Evolutionary conservation across 2,797 vertebrate genomes (phyloP), one percentile per base, ranked within the genome.

Genomic region (Semaprochilodus insignis): DNA sequence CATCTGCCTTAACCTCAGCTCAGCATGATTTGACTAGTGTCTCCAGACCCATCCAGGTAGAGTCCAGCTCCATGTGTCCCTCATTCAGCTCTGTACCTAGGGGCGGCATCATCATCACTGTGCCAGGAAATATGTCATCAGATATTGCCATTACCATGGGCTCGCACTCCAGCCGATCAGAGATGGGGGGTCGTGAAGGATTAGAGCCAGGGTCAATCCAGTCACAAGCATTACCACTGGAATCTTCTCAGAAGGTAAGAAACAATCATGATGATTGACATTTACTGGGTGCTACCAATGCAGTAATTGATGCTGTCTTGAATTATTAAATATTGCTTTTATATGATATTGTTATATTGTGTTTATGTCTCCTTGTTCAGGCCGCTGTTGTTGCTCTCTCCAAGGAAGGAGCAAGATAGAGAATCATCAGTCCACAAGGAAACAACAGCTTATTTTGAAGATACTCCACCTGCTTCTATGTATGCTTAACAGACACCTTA

Each of bases 21-120:
- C 92, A 93, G 1, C 81, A 90, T 77, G 89, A 89, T 81, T 85
- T 86, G 59, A 87, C 88, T 14, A 91, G 90, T 83, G 91, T 82
- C 87, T 82, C 34, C 81, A 89, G 89, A 82, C 88, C 90, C 82
- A 87, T 82, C n/a, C 74, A 15, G 11, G 44, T 13, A 48, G 8
- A 48, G 10, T 48, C 44, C 44, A 48, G 44, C 2, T 10, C 40
- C 8, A 44, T 10, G 40, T 10, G 8, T 44, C 88, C 74, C 67
- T 85, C 63, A 23, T 91, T 83, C 78, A 87, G 89, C 88, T 84
- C 91, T 71, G 78, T 87, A 23, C 88, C 91, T 81, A 86, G 87
- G 82, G 85, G 86, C 77, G 88, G 91, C 67, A 88, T 91, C 75
- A 85, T 91, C 74, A 88, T 82, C 60, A 71, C 90, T 44, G 85